phyloP scores from a whole-genome alignment of 2,888 invertebrate genomes.

The Microplitis manilae region DNA sequence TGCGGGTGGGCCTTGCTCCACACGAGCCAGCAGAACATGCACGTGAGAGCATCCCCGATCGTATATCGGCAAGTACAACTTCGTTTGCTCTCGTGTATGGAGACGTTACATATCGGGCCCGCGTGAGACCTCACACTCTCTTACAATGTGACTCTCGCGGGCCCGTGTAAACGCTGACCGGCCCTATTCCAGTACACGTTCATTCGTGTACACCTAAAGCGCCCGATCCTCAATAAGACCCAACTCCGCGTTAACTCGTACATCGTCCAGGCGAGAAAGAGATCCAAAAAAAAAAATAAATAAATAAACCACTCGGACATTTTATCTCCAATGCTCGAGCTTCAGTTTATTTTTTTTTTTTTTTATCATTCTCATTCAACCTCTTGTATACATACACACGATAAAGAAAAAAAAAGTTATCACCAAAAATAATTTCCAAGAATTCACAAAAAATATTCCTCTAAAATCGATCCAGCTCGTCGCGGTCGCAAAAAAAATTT shows the following conservation, averaged over 20 bases:
- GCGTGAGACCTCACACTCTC: constrained; percentile 41
- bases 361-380: neutral
- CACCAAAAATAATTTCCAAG: constrained; percentile 31
- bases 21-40: constrained; percentile 28
- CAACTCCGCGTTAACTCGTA: constrained; percentile 25
- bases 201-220: constrained; percentile 27
- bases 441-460: constrained; percentile 36
- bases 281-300: constrained; percentile 24
- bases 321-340: constrained; percentile 41
- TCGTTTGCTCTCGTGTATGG: constrained; percentile 62
- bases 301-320: constrained; percentile 27
- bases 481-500: neutral
- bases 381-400: neutral
- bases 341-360: constrained; percentile 31
- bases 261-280: constrained; percentile 37
- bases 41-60: constrained; percentile 62
- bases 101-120: constrained; percentile 63
- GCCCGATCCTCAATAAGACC: constrained; percentile 39
- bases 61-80: constrained; percentile 69
- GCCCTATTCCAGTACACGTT: constrained; percentile 19
- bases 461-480: constrained; percentile 33
- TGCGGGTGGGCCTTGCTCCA: constrained; percentile 66
- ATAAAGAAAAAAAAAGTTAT: constrained; percentile 14
- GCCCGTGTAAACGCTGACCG: constrained; percentile 32
- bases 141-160: constrained; percentile 37